Percentiles rank a stretch among this genome's conserved stretches.
These are phyloP conservation scores for Propithecus deckenii DNA, from an alignment of 2,797 vertebrate genomes.

Conservation along the genomic window DNA sequence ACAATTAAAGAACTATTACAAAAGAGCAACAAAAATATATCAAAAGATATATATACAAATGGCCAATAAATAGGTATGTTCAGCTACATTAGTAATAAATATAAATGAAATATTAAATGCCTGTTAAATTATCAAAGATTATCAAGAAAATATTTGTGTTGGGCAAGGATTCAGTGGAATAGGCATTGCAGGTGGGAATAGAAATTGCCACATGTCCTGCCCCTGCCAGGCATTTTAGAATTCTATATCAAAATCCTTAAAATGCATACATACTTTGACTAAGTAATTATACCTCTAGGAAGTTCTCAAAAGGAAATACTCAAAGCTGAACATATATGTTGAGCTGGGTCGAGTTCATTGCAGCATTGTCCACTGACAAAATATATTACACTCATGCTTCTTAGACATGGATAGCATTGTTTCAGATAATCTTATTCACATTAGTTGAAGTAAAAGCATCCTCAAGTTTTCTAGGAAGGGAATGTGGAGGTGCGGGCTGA, in stretches of 20 bases:
- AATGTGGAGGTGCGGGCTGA: neutral
- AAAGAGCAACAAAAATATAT: neutral
- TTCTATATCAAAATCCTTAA: neutral
- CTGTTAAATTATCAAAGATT: neutral
- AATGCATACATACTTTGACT: neutral
- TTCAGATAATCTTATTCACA: neutral
- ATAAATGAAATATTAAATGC: neutral
- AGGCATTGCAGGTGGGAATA: neutral
- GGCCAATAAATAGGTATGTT: neutral
- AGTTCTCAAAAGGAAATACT: constrained; percentile 20
- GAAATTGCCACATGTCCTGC: neutral
- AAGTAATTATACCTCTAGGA: neutral
- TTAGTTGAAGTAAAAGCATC: neutral
- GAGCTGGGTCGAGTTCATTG: neutral
- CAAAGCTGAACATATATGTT: neutral
- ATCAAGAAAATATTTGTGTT: neutral
- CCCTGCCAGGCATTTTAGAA: neutral
- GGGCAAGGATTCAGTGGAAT: neutral
- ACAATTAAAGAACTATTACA: neutral
- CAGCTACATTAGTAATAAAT: neutral
- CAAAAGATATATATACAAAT: neutral
- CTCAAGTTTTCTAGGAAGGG: neutral
- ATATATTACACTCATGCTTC: neutral
- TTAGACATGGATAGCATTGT: neutral
- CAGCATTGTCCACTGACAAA: neutral